These are phyloP conservation scores for Esox masquinongy DNA, from an alignment of 2,797 vertebrate genomes.

Conservation along the genomic window DNA sequence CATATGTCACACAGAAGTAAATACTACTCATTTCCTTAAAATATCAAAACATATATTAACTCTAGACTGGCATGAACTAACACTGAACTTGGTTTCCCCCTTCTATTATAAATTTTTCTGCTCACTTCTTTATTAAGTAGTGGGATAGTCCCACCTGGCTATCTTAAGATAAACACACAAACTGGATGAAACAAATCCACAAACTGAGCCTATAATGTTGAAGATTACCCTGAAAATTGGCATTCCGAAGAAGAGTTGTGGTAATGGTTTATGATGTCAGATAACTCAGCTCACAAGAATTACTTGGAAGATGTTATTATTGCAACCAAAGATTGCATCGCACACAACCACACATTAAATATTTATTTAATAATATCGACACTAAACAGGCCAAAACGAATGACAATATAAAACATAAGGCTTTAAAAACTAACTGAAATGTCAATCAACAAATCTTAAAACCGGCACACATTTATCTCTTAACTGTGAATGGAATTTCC, in stretches of 20 bases:
- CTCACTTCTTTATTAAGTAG: no score
- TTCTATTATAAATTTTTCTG: no score
- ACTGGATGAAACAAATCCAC: no score
- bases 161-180: no score
- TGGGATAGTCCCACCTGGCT: no score
- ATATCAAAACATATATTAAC: no score
- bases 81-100: no score
- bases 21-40: no score
- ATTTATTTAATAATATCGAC: neutral
- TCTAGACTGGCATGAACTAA: no score
- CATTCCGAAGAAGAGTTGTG: neutral
- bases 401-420: neutral
- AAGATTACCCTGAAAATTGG: neutral
- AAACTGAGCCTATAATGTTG: no score
- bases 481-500: neutral
- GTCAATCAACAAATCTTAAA: neutral
- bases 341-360: no score
- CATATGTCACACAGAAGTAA: no score
- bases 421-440: neutral
- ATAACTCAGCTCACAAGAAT: conserved; percentile 46
- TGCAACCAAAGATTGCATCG: neutral
- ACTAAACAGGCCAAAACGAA: neutral
- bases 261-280: neutral
- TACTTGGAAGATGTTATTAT: neutral
- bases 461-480: neutral